Evolutionary conservation across 2,888 invertebrate species (phyloP), one percentile per base, ranked within the genome.

Genomic region (Scelioninae gen. 1): DNA sequence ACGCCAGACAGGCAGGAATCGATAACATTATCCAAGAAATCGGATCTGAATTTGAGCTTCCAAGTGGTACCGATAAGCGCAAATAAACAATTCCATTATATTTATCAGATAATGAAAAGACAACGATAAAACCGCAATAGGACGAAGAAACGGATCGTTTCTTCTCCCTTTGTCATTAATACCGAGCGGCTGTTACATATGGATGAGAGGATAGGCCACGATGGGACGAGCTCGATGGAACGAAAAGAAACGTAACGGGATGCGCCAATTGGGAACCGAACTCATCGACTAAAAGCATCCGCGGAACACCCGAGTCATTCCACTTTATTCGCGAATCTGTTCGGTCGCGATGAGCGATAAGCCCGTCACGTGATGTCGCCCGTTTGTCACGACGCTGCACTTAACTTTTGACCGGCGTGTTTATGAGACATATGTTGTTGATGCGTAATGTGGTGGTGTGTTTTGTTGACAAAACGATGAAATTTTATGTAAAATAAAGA

Each of bases 221-320:
- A 85, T 84, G 85, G 84, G 80, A 82, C 85, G 65, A 84, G 71
- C 65, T n/a, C n/a, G n/a, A n/a, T n/a, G n/a, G n/a, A n/a, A n/a
- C 87, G 86, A 86, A 89, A 90, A 88, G 89, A 87, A 89, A 89
- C 89, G 88, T 89, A 88, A 89, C 88, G 87, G 84, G 84, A 86
- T 84, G 77, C 65, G 85, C 88, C 88, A 88, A 88, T 87, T 87
- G 89, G 89, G 89, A 91, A 89, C 89, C 88, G 86, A 90, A 89
- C 90, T 92, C 92, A 92, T 92, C 92, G 91, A 90, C 92, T 92
- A 92, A 92, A 92, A 92, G 92, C 92, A 91, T 92, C 88, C 88
- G 88, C 88, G 87, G 83, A 89, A 89, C 87, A 87, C 87, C 87
- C 86, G 68, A 90, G 89, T 88, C 89, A 89, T 90, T 89, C 83